Evolutionary conservation across 2,113 vertebrate species (phyloP).

Genomic region (Bufo bufo): DNA sequence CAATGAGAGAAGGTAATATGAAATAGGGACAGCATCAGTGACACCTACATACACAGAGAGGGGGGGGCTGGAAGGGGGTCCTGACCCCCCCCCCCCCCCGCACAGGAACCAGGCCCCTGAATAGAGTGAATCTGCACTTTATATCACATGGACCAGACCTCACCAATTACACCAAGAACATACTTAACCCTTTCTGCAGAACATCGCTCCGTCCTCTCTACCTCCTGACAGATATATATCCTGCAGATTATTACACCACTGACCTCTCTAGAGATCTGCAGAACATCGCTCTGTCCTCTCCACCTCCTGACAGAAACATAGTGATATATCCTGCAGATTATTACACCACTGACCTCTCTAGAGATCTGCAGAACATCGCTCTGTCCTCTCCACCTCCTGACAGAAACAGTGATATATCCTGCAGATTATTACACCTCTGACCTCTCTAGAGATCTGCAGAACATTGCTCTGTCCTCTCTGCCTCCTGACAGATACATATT

Average conservation of each 20-base stretch:
- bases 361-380: too few relatives aligned
- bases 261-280: constrained; percentile 15
- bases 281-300: neutral
- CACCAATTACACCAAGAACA: too few relatives aligned
- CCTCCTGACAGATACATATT: neutral
- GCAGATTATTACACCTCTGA: neutral
- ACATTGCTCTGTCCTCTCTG: neutral
- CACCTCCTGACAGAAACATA: neutral
- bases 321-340: neutral
- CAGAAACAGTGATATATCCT: too few relatives aligned
- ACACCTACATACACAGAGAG: neutral
- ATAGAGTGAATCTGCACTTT: too few relatives aligned
- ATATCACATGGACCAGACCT: neutral
- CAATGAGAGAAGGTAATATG: too few relatives aligned
- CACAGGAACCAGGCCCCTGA: neutral
- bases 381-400: too few relatives aligned
- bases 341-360: neutral
- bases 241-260: neutral
- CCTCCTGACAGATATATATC: too few relatives aligned
- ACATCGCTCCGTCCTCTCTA: neutral
- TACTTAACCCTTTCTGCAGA: neutral
- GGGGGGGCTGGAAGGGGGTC: neutral
- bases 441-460: constrained; percentile 14
- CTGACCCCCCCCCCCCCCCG: neutral
- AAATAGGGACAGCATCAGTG: neutral